Conservation (phyloP, 2,888 invertebrate species). For the Mythimna ferrago region DNA sequence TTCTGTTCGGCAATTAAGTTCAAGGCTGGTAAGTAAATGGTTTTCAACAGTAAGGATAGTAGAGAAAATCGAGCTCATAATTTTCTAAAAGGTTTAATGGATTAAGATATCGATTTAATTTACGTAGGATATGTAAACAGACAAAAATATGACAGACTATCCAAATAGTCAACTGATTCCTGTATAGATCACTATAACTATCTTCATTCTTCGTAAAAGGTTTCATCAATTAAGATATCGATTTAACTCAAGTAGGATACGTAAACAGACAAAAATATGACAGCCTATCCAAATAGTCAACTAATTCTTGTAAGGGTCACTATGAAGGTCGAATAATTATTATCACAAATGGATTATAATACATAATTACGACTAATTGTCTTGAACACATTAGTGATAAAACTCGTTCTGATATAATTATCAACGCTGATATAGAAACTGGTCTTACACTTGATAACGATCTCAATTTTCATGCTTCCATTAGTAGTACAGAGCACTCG, state of each 20-base stretch:
- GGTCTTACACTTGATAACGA: neutral
- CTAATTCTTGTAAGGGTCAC: neutral
- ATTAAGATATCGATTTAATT: neutral
- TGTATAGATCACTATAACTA: too few relatives aligned
- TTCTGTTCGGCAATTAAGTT: conserved; percentile 31
- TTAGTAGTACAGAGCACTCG: neutral
- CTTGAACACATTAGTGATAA: neutral
- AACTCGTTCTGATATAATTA: neutral
- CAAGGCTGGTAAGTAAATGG: conserved; percentile 37
- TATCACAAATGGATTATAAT: neutral
- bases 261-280: too few relatives aligned
- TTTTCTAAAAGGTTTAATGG: conserved; percentile 1
- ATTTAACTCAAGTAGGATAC: too few relatives aligned
- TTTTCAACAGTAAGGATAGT: conserved; percentile 11
- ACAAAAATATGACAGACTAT: neutral
- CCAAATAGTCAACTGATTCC: neutral
- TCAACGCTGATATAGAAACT: neutral
- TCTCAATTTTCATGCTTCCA: neutral
- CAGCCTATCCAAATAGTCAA: neutral
- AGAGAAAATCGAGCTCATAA: neutral
- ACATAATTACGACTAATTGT: neutral
- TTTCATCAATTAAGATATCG: too few relatives aligned
- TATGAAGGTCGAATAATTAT: neutral
- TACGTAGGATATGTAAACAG: neutral
- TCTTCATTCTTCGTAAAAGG: neutral